These are phyloP conservation scores for Pachydiplax longipennis DNA, from an alignment of 2,888 invertebrate genomes.

Conservation along the genomic window DNA sequence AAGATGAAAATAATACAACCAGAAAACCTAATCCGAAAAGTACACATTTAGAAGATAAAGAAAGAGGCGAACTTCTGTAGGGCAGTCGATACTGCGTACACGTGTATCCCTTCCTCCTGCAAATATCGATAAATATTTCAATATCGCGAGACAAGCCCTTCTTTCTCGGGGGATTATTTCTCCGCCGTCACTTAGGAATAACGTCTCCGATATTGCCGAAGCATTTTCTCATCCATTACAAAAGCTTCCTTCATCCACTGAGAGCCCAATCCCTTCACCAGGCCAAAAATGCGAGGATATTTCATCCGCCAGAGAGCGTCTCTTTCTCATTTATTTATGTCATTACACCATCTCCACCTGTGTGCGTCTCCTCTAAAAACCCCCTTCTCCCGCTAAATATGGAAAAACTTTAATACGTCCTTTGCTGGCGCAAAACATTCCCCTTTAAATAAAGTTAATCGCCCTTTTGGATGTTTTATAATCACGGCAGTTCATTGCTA, in stretches of 20 bases:
- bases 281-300: background rate
- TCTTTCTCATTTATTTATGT: background rate
- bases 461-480: background rate
- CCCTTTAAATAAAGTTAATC: background rate
- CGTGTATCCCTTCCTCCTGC: background rate
- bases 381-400: background rate
- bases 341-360: background rate
- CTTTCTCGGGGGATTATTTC: background rate
- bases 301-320: background rate
- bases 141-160: background rate
- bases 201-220: constrained; percentile 23
- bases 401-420: background rate
- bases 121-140: constrained; percentile 40
- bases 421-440: background rate
- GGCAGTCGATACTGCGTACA: constrained; percentile 17
- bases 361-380: background rate
- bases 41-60: too few species aligned
- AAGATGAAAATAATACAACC: too few species aligned
- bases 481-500: too few species aligned
- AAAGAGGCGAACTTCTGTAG: too few species aligned
- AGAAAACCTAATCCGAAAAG: too few species aligned
- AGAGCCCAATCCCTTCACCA: background rate
- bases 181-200: background rate
- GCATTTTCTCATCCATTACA: constrained; percentile 44
- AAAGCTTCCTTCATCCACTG: constrained; percentile 27